Evolutionary conservation across 2,888 invertebrate species (phyloP).

Genomic region (Papilio elwesi): DNA sequence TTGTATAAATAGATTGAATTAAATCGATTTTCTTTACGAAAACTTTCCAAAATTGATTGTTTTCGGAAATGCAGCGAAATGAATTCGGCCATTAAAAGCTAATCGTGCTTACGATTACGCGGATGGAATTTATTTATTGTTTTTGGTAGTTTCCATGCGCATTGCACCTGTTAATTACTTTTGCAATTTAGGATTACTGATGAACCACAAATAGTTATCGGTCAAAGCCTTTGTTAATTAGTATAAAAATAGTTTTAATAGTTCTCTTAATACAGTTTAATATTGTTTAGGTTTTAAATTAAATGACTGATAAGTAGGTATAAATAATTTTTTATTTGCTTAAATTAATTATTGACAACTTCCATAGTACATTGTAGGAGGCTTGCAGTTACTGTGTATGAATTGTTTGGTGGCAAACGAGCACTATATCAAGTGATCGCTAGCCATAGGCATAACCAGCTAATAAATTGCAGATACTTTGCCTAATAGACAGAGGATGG

Average conservation of each 20-base stretch:
- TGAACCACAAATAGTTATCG: neutral
- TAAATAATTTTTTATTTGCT: too few species aligned
- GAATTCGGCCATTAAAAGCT: neutral
- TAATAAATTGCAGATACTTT: too few species aligned
- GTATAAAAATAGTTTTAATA: neutral
- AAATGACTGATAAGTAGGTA: too few species aligned
- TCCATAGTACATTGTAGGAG: too few species aligned
- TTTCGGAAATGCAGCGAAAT: constrained; percentile 17
- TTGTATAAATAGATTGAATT: neutral
- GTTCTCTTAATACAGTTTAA: too few species aligned
- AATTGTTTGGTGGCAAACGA: too few species aligned
- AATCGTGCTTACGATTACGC: constrained; percentile 4
- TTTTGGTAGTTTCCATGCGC: constrained; percentile 20
- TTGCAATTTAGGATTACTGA: constrained; percentile 12
- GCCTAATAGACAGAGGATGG: too few species aligned
- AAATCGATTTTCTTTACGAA: constrained; percentile 14
- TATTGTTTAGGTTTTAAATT: too few species aligned
- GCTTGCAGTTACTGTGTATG: too few species aligned
- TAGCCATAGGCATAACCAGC: too few species aligned
- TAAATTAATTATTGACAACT: too few species aligned
- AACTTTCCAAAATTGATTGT: constrained; percentile 4
- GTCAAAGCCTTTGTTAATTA: neutral
- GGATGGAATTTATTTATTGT: constrained; percentile 3
- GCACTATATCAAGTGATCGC: too few species aligned
- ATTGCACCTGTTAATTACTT: constrained; percentile 13